Conservation (phyloP, 2,888 invertebrate species). For the Celastrina argiolus region DNA sequence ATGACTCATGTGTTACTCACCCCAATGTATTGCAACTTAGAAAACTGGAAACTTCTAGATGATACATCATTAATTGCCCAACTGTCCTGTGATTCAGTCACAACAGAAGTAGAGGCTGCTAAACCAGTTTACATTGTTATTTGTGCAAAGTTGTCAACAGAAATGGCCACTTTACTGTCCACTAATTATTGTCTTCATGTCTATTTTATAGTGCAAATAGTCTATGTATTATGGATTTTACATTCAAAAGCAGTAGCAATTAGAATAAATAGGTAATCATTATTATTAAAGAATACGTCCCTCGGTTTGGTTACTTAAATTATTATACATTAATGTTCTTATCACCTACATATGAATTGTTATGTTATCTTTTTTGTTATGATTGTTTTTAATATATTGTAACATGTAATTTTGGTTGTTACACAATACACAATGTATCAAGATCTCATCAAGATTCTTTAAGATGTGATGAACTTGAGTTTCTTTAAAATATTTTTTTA, state of each 20-base stretch:
- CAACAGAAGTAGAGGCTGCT: background rate
- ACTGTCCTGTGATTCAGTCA: conserved; percentile 4
- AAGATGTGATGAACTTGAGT: too few relatives aligned
- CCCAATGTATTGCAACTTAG: conserved; percentile 1
- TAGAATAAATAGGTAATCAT: background rate
- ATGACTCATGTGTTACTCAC: conserved; percentile 16
- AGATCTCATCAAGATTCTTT: too few relatives aligned
- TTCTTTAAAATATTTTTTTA: too few relatives aligned
- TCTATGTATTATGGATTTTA: background rate
- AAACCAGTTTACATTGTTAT: background rate
- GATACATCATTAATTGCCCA: conserved; percentile 11
- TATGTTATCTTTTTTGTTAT: too few relatives aligned
- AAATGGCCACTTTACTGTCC: background rate
- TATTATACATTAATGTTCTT: too few relatives aligned
- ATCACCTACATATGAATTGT: too few relatives aligned
- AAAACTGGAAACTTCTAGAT: conserved; percentile 5
- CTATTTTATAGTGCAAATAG: background rate
- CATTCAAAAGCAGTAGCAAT: background rate
- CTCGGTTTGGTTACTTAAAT: too few relatives aligned
- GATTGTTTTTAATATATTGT: too few relatives aligned
- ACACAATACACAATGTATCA: too few relatives aligned
- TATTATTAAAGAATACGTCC: background rate
- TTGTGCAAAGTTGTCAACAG: background rate
- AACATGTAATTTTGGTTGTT: too few relatives aligned
- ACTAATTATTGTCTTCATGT: background rate